Base-by-base conservation (phyloP, 2,113 vertebrate species). In the Oncorhynchus kisutch region DNA sequence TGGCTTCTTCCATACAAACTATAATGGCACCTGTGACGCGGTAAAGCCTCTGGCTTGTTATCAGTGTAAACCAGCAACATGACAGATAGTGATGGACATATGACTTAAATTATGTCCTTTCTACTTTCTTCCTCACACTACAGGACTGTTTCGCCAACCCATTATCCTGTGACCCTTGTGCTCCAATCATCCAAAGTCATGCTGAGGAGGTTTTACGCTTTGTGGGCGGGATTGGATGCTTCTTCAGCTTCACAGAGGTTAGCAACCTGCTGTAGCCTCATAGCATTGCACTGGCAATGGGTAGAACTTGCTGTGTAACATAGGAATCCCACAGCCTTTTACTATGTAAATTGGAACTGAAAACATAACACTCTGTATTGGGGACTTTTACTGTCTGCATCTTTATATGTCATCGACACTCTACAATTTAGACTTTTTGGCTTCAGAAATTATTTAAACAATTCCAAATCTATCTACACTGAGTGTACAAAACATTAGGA, bases 211-310 rank as follows among this genome's bases (percentile, higher is more conserved):
- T 96, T 62, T 86, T 97, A 84, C 92, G 90, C 71, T 94, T 94
- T 77, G 95, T 96, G 0, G 96, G 96, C 14, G 96, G 95, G n/a
- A 95, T 96, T 34, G 95, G 96, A 2, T 94, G 96, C 54, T 97
- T 97, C 90, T 97, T 97, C 90, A 96, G 95, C 77, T 97, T 97
- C 76, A 96, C 95, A 70, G 96, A 97, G 94, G 96, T 96, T 66
- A 68, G 89, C 14, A 24, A 64, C 59, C 27, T 73, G 39, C 31
- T 22, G 20, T 70, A 14, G 12, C 27, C 8, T 9, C 39, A 48
- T 45, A 70, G 39, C 18, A 48, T 24, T 45, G 31, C 24, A 14
- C 14, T 14, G 22, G 0, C 25, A 29, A 27, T 22, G 59, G 59
- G 7, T 62, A n/a, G 8, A 62, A 62, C 24, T 3, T 62, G n/a